Base-by-base conservation (phyloP, 2,888 invertebrate genomes). In the Folsomia manolachei region DNA sequence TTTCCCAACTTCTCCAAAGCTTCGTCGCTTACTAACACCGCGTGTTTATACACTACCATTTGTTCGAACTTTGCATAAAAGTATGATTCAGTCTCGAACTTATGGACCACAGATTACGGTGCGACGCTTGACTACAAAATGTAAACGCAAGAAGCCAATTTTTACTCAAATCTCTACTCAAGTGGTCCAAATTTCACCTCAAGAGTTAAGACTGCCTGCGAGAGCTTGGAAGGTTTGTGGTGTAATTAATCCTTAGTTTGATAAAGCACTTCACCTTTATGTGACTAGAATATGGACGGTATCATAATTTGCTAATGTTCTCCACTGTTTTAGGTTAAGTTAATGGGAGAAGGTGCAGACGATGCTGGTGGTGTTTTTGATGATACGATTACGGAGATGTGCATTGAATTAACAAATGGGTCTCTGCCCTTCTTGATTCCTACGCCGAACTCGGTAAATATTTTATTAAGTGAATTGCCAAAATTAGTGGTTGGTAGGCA, bases 341-440 rank as follows among this genome's bases (percentile, higher is more conserved):
- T 89, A 27, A 85, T 89, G 7, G 89, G 89, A 0, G 89, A 89
- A 83, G 89, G 89, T 0, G 89, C 89, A 0, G 89, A 89, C 82
- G 89, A 89, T 83, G 89, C 89, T 1, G 89, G 89, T 0, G 89
- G 89, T 1, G 89, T 89, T 24, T 89, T 89, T 83, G 89, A 89
- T 82, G 89, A 89, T 81, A 89, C 89, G 1, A 88, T 89, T 61
- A 89, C 89, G 0, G 89, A 89, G 83, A 89, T 89, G 88, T 89
- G 89, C 81, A 85, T 86, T 82, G 89, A 89, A 82, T 85, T 89
- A 27, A 87, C 87, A 52, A 85, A 85, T 27, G 88, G 87, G 1
- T 83, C 84, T 1, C 87, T 89, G 1, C 88, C 88, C 2, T 83
- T 88, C 14, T 83, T 89, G 21, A 85, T 89, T 24, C 87, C 88